Base-by-base conservation (phyloP, 2,888 invertebrate genomes). In the Hypomecis punctinalis region DNA sequence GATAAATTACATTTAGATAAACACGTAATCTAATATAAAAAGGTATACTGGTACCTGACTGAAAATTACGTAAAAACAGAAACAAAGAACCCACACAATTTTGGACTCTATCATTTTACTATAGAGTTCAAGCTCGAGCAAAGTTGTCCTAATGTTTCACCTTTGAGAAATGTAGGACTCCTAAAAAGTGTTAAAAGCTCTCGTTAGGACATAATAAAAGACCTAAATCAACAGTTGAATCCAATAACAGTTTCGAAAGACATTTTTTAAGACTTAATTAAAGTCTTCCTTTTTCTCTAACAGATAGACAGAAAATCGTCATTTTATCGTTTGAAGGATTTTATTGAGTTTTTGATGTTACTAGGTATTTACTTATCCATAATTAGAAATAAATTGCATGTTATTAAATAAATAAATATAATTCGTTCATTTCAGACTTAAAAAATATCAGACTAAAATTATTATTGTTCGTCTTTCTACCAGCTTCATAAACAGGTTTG, bases 21-120 rank as follows among this genome's bases (percentile, higher is more conserved):
- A 43, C 11, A 42, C 0, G 36, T 23, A 51, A 58, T 58, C 23
- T 43, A 51, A 58, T 58, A 43, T 43, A 43, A 13, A 58, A 57
- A 57, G 48, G 56, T 51, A 23, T 51, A 3, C 3, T 23, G 23
- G 23, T 23, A 23, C 49, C 36, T 8, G 7, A 13, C 35, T 13
- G 36, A 43, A 51, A 10, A 13, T 51, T 51, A 51, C 10, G 7
- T 7, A 10, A 11, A 11, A 23, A 10, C 10, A 8, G 13, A 5
- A 8, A 6, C 3, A 6, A 8, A 13, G 39, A 33, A 5, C 2
- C 23, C 8, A 10, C 0, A 10, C 7, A 7, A 40, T 6, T n/a
- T 52, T 40, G 40, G 1, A n/a, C 40, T 40, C 10, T 52, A 33
- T 33, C 10, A 2, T 33, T 5, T 42, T 10, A 10, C 5, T 1